Conservation (phyloP, 2,888 invertebrate genomes). For the Calameuta filiformis region DNA sequence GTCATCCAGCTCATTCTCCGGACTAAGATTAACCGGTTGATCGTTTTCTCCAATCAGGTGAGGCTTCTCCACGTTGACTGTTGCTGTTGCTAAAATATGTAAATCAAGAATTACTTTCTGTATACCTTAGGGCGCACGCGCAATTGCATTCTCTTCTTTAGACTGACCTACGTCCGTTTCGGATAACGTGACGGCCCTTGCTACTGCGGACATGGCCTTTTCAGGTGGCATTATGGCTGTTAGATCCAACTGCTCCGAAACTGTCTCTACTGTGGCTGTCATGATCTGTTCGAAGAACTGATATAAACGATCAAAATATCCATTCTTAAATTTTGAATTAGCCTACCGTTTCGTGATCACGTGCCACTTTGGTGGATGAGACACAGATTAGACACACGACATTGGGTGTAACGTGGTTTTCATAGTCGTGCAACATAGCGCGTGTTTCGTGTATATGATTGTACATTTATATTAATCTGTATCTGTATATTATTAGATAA, state of each 20-base stretch:
- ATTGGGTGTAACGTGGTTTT: slow-evolving; percentile 31
- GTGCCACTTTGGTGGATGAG: slow-evolving; percentile 32
- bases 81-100: slow-evolving; percentile 71
- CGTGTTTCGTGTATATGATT: neutral
- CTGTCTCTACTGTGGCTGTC: slow-evolving; percentile 96
- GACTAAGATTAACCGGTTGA: slow-evolving; percentile 75
- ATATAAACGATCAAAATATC: slow-evolving; percentile 62
- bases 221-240: slow-evolving; percentile 86
- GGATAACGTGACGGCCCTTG: slow-evolving; percentile 87
- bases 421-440: neutral
- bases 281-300: slow-evolving; percentile 78
- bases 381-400: slow-evolving; percentile 43
- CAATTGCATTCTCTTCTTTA: neutral
- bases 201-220: slow-evolving; percentile 81
- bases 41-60: slow-evolving; percentile 83
- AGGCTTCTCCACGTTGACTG: slow-evolving; percentile 80
- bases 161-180: slow-evolving; percentile 86
- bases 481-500: slow-evolving; percentile 31
- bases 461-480: slow-evolving; percentile 1
- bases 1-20: slow-evolving; percentile 81
- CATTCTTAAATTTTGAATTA: slow-evolving; percentile 44
- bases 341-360: slow-evolving; percentile 53
- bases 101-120: slow-evolving; percentile 20
- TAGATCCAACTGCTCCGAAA: slow-evolving; percentile 90
- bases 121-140: neutral